Evolutionary conservation across 53 echinoderm and acorn worm genomes (phyloP).

Genomic region (Crossaster papposus): DNA sequence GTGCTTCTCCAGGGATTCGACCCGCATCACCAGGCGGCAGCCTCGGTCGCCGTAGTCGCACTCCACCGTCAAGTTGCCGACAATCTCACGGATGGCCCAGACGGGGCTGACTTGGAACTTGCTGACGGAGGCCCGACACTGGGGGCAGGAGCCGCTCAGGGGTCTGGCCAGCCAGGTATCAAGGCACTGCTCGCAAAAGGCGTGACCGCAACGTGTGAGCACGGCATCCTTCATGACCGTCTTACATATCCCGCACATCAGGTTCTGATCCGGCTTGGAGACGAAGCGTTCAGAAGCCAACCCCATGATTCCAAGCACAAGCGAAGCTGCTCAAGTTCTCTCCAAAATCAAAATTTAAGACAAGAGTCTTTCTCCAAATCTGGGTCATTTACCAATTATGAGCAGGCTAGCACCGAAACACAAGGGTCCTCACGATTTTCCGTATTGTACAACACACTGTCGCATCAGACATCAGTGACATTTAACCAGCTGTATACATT

Average conservation of each 20-base stretch:
- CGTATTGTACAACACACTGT: not conserved
- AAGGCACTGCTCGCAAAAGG: slow-evolving; percentile 81
- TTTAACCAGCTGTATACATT: not conserved
- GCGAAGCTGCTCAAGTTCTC: not conserved
- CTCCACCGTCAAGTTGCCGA: slow-evolving; percentile 72
- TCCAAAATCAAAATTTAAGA: not conserved
- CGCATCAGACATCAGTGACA: not conserved
- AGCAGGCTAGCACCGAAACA: not conserved
- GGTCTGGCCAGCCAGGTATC: slow-evolving; percentile 88
- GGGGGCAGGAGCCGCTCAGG: slow-evolving; percentile 81
- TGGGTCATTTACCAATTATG: not conserved
- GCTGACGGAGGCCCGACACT: slow-evolving; percentile 75
- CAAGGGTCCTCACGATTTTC: too few species aligned
- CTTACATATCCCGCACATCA: slow-evolving; percentile 90
- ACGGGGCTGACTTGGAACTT: slow-evolving; percentile 80
- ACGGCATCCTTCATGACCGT: slow-evolving; percentile 83
- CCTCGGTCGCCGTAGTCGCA: slow-evolving; percentile 81
- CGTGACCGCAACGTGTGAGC: slow-evolving; percentile 83
- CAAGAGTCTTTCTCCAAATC: not conserved
- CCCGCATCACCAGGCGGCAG: slow-evolving; percentile 72
- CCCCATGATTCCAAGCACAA: slow-evolving; percentile 67
- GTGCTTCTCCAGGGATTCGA: slow-evolving; percentile 74
- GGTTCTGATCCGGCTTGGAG: slow-evolving; percentile 73
- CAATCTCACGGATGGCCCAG: slow-evolving; percentile 83
- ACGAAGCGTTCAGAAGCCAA: slow-evolving; percentile 78